Evolutionary conservation across 2,113 vertebrate species (phyloP), one percentile per base, ranked within the genome.

Genomic region (Tor tambroides): DNA sequence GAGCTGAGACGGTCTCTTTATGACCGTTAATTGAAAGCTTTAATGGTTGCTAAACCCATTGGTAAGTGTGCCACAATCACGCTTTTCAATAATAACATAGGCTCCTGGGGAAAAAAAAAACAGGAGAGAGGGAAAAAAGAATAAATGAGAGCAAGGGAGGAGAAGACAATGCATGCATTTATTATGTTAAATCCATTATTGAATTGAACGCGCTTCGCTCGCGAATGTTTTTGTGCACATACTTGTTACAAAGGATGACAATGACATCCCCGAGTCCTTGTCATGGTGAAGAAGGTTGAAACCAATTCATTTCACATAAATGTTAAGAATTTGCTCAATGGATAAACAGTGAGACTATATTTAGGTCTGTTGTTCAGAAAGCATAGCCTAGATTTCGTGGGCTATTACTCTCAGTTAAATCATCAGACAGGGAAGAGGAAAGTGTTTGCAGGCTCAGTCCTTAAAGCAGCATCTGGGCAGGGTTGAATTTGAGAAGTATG

Each of bases 11-110:
- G 83, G 81, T 88, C 76, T 74, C 87, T 72, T 19, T 87, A 80
- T 90, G n/a, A 67, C 43, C 28, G 83, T 91, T 91, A 83, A 92
- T 88, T 92, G 91, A 38, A 91, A 85, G 76, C 28, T 77, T 86
- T 89, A 87, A 89, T 88, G 84, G 81, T 59, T 65, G 90, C 90
- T 32, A 87, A 41, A 83, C 88, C 91, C 89, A 89, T 90, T 80
- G 77, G 74, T 86, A 86, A 85, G 80, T 67, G 90, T 90, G 86
- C 61, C 71, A 90, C 88, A 89, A 89, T 67, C 82, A 63, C 87
- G 83, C 83, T 85, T 89, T 84, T 91, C 43, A 41, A 86, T 86
- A 81, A 69, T 67, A 83, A 71, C 65, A 65, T 41, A 12, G 35
- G 65, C 76, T 74, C 87, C 91, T 93, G 71, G 65, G 87, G 84